Evolutionary conservation across 2,797 vertebrate species (phyloP), one percentile per base, ranked within the genome.

Genomic region (Erethizon dorsatum): DNA sequence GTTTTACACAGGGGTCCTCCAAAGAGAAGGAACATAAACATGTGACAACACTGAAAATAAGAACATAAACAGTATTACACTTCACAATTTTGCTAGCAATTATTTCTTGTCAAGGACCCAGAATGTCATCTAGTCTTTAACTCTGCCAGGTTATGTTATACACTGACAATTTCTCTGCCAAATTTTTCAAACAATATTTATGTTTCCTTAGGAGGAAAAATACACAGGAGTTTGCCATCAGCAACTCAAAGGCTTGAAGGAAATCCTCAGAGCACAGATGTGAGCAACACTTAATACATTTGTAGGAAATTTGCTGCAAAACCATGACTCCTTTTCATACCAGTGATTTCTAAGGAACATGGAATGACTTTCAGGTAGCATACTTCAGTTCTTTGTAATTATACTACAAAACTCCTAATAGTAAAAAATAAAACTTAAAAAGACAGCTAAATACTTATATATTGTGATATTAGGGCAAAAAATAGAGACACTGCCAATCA

Each of bases 151-250:
- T 26, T 86, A 69, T 91, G 14, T 86, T 86, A 69, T n/a, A 10
- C 1, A 45, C 20, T 79, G 28, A 67, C n/a, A 67, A 13, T 73
- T 95, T 17, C 10, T 28, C 41, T 84, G 56, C 14, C 31, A 63
- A 67, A 83, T 87, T 95, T 47, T 80, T 20, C 63, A 95, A 71
- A 83, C n/a, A 90, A 26, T 47, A 75, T 96, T 92, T 63, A 65
- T 88, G 4, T 50, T 63, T 89, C 8, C 18, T 59, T 78, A 52
- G 10, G 24, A 61, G 33, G 2, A 91, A 83, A 61, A 56, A 59
- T 13, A 8, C 73, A 6, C 12, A 75, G 24, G 50, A 69, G 3
- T 87, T 84, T 89, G 15, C 6, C 37, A 67, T 91, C 45, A 86
- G 33, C 11, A 85, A 47, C 59, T 85, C 57, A 37, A 69, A 85